Evolutionary conservation across 2,888 invertebrate genomes (phyloP).

Genomic region (Nebria brevicollis): DNA sequence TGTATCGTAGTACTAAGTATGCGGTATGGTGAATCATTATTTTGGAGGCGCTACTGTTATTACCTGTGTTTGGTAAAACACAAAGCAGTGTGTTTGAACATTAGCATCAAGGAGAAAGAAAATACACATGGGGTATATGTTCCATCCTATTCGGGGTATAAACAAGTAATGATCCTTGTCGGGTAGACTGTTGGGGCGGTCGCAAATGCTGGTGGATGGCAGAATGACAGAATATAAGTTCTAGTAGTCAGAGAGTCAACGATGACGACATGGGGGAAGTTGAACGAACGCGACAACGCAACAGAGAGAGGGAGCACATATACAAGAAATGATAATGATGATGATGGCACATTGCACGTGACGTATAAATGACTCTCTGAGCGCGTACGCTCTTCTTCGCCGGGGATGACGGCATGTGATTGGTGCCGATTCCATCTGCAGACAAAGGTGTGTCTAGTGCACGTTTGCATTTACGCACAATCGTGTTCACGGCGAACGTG

Average conservation of each 20-base stretch:
- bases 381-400: background rate
- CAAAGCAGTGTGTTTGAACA: background rate
- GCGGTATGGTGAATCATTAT: too few species aligned
- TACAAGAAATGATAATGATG: conserved; percentile 17
- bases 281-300: background rate
- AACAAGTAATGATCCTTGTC: conserved; percentile 26
- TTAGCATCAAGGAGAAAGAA: conserved; percentile 5
- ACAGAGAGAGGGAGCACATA: background rate
- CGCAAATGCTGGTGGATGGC: background rate
- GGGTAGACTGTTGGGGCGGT: background rate
- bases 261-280: background rate
- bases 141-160: background rate
- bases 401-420: background rate
- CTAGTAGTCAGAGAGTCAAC: background rate
- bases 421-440: conserved; percentile 14
- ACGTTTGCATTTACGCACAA: background rate
- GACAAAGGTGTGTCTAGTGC: conserved; percentile 13
- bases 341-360: conserved; percentile 25
- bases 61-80: conserved; percentile 9
- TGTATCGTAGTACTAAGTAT: too few species aligned
- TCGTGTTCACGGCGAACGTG: background rate
- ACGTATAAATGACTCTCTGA: conserved; percentile 18
- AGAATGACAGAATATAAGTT: conserved; percentile 6
- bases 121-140: background rate
- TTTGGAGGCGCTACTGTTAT: background rate